Evolutionary conservation across 1,140 invertebrate species (phyloP), one percentile per base, ranked within the genome.

Genomic region (Druon quercuslanigerum): DNA sequence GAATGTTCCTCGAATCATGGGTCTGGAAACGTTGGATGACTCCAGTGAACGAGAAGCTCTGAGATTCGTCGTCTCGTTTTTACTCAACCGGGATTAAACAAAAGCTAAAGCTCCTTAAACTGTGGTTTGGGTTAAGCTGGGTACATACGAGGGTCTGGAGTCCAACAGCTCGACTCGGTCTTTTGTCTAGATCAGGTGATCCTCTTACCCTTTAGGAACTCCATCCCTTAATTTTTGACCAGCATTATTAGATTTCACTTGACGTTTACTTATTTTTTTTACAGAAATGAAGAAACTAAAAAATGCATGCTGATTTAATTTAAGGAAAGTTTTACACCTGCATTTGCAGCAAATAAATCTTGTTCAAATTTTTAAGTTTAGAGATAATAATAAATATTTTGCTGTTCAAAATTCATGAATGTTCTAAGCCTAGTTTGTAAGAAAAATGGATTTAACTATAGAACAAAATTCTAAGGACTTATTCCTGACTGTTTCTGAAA

Each of bases 91-190:
- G 87, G 89, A 91, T 91, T 91, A 91, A 90, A 89, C 84, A 85
- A 88, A 90, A 89, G 86, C 89, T 78, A 91, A 91, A 91, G 90
- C 90, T 91, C 88, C 89, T 91, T 90, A 91, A 91, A 91, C 90
- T 91, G 89, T 82, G 90, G 90, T 91, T 81, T 80, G 71, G 84
- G 79, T 86, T 90, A 91, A 91, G 89, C 90, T 91, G 88, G 87
- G 89, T 91, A 91, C 89, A 91, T 91, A 85, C 84, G 87, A 88
- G 87, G 88, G 87, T 88, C 85, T 79, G 20, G 75, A 83, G 82
- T 83, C 81, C 73, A 72, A 78, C 71, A 57, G 75, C 72, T 79
- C 78, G 81, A 60, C 81, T 78, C 79, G 80, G 81, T 82, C 82
- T 85, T 86, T 85, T 85, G 84, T 85, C 85, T 84, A 83, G 83